Percentiles rank a stretch among this genome's conserved stretches.
Evolutionary conservation across 2,888 invertebrate species (phyloP).

Genomic region (Diarsia dahlii): DNA sequence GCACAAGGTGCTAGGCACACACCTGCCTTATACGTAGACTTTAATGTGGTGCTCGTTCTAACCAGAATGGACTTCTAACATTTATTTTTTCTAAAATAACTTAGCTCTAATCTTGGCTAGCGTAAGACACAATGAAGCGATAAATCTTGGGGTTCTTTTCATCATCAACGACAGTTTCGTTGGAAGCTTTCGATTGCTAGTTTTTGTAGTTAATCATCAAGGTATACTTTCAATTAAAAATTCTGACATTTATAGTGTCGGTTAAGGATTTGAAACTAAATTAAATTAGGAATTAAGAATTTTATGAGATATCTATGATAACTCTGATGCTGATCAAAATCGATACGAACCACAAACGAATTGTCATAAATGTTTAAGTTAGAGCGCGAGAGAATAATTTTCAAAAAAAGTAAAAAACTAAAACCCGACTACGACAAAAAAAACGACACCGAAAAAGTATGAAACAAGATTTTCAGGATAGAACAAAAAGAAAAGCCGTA

Average conservation of each 20-base stretch:
- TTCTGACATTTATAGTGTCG: not conserved
- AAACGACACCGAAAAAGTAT: no score
- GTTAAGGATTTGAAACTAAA: not conserved
- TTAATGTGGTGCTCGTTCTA: constrained; percentile 71
- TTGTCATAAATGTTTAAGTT: constrained; percentile 6
- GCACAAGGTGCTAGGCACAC: constrained; percentile 83
- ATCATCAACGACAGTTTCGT: constrained; percentile 24
- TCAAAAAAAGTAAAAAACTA: no score
- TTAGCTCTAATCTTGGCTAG: constrained; percentile 27
- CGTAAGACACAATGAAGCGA: constrained; percentile 40
- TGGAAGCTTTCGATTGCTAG: constrained; percentile 21
- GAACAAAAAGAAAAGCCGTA: no score
- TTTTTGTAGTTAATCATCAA: not conserved
- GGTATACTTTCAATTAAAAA: not conserved
- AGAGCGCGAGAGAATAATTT: constrained; percentile 11
- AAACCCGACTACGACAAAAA: no score
- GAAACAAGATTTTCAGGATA: no score
- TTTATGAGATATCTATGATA: not conserved
- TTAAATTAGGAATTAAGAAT: not conserved
- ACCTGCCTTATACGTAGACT: constrained; percentile 78
- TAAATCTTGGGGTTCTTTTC: constrained; percentile 28
- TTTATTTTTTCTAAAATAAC: constrained; percentile 44
- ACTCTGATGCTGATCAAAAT: not conserved
- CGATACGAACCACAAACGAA: not conserved
- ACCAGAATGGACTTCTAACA: constrained; percentile 62